Evolutionary conservation across 2,113 vertebrate species (phyloP).

Genomic region (Sebastes fasciatus): DNA sequence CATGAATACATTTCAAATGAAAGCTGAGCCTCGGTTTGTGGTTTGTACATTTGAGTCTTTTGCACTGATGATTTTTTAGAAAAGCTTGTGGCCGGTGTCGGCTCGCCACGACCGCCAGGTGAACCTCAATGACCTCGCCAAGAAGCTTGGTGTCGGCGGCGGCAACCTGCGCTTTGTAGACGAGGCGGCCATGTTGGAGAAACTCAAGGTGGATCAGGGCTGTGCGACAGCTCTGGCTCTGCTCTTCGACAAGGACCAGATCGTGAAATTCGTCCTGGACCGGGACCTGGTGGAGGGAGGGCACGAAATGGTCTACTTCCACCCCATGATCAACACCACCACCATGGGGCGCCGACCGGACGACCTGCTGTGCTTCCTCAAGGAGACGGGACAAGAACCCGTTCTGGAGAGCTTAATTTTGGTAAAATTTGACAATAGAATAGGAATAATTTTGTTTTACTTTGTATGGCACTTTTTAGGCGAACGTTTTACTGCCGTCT

Average conservation of each 20-base stretch:
- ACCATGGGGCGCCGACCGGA: slow-evolving; percentile 89
- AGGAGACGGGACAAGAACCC: slow-evolving; percentile 91
- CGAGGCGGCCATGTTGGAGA: slow-evolving; percentile 90
- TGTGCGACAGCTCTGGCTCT: slow-evolving; percentile 91
- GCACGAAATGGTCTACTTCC: slow-evolving; percentile 90
- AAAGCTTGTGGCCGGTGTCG: slow-evolving; percentile 90
- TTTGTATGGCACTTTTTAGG: too few relatives aligned
- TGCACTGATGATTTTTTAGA: slow-evolving; percentile 68
- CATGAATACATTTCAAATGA: too few relatives aligned
- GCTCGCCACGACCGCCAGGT: slow-evolving; percentile 89
- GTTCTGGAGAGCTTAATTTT: slow-evolving; percentile 76
- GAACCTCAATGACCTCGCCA: slow-evolving; percentile 91
- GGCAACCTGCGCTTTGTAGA: slow-evolving; percentile 94
- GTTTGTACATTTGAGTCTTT: too few relatives aligned
- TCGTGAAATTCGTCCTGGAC: slow-evolving; percentile 90
- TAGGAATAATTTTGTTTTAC: too few relatives aligned
- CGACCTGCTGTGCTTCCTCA: slow-evolving; percentile 90
- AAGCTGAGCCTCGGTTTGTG: too few relatives aligned
- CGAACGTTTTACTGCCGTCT: too few relatives aligned
- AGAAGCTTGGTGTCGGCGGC: slow-evolving; percentile 89
- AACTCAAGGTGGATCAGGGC: slow-evolving; percentile 90
- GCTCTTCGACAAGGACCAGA: slow-evolving; percentile 87
- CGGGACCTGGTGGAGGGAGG: slow-evolving; percentile 86
- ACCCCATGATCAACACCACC: slow-evolving; percentile 94
- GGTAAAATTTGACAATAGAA: too few relatives aligned